Evolutionary conservation across 1,140 invertebrate species (phyloP).

Genomic region (Sarcophaga peregrina): DNA sequence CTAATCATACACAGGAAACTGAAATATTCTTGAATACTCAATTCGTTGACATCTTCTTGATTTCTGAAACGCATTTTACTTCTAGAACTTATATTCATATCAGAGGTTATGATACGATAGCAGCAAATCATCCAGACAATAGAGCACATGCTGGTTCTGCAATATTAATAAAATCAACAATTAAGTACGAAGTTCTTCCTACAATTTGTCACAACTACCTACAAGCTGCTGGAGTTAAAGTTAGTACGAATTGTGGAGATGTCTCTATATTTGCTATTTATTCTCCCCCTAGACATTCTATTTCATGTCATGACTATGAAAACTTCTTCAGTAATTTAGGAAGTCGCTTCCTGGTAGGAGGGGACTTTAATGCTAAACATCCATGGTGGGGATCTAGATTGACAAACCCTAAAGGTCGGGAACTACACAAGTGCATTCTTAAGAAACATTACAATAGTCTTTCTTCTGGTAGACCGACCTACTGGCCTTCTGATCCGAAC

Average conservation of each 20-base stretch:
- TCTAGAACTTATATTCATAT: no score
- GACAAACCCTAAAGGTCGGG: background rate
- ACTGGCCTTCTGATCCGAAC: background rate
- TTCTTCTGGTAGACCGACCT: background rate
- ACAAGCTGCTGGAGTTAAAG: slow-evolving; percentile 41
- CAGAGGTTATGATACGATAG: no score
- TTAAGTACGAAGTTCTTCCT: background rate
- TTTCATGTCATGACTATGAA: no score
- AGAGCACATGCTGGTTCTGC: slow-evolving; percentile 45
- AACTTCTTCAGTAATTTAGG: no score
- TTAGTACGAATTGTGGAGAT: slow-evolving; percentile 32
- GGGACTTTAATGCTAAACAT: background rate
- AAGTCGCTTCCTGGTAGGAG: background rate
- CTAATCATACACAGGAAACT: no score
- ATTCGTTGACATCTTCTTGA: no score
- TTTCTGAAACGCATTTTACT: no score
- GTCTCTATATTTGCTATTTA: slow-evolving; percentile 32
- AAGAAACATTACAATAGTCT: background rate
- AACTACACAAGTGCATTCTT: background rate
- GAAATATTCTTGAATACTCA: no score
- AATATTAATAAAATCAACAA: slow-evolving; percentile 45
- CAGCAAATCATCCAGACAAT: background rate
- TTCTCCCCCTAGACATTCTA: slow-evolving; percentile 19
- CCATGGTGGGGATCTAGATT: slow-evolving; percentile 11
- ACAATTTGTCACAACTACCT: slow-evolving; percentile 25